phyloP scores from a whole-genome alignment of 2,888 invertebrate genomes.

The Galerucella calmariensis region DNA sequence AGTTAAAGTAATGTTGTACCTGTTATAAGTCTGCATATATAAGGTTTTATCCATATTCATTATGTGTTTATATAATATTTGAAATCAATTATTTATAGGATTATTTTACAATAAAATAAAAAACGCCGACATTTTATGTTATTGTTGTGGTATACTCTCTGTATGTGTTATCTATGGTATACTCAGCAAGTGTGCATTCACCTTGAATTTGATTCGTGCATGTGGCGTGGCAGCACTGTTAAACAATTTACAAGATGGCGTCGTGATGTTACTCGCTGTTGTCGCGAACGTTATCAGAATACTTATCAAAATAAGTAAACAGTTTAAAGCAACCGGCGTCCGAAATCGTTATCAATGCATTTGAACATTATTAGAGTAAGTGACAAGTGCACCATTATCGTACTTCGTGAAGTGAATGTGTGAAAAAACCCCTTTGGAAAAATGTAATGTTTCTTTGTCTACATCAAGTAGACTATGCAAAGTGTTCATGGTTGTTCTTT shows the following conservation, averaged over 20 bases:
- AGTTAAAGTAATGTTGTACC: background rate
- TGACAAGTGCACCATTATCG: conserved; percentile 43
- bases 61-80: background rate
- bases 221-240: conserved; percentile 44
- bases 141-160: conserved; percentile 21
- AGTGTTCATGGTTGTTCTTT: conserved; percentile 55
- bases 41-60: background rate
- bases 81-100: background rate
- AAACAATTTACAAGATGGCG: conserved; percentile 60
- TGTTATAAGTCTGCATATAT: background rate
- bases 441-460: conserved; percentile 65
- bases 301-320: conserved; percentile 53
- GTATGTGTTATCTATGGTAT: no score
- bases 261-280: conserved; percentile 56
- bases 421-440: conserved; percentile 57
- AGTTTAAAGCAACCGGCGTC: conserved; percentile 49
- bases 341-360: conserved; percentile 49
- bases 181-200: conserved; percentile 21
- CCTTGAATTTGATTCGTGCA: conserved; percentile 21
- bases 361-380: conserved; percentile 43
- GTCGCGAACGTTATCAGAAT: conserved; percentile 54
- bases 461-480: conserved; percentile 57
- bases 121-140: conserved; percentile 17
- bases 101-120: conserved; percentile 1
- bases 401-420: conserved; percentile 50